Percentiles rank a stretch among this genome's conserved stretches.
These are phyloP conservation scores for Antechinus flavipes DNA, from an alignment of 2,113 vertebrate species.

Conservation along the genomic window DNA sequence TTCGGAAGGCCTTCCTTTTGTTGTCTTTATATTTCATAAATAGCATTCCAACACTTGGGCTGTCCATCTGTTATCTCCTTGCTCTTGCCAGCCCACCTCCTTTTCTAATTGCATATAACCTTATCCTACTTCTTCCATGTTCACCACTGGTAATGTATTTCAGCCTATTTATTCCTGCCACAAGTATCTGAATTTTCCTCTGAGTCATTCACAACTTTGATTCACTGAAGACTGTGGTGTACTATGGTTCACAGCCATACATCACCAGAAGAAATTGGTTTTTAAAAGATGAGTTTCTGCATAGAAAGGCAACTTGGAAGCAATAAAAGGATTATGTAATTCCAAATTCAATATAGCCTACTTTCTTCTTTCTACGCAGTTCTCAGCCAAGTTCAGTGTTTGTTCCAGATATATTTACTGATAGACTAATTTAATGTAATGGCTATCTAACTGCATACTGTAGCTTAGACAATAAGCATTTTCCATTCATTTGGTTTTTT, in stretches of 20 bases:
- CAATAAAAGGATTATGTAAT: neutral
- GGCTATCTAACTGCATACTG: neutral
- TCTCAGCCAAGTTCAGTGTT: neutral
- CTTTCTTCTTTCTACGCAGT: neutral
- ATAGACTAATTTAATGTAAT: neutral
- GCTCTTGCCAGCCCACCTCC: neutral
- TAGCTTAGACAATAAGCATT: neutral
- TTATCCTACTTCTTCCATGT: neutral
- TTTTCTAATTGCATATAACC: neutral
- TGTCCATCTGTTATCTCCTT: neutral
- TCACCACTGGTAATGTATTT: neutral
- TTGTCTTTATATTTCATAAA: neutral
- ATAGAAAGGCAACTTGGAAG: neutral
- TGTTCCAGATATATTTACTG: neutral
- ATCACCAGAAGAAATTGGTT: neutral
- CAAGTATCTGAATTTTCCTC: neutral
- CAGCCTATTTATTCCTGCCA: neutral
- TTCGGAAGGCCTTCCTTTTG: neutral
- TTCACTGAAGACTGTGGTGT: neutral
- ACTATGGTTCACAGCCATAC: neutral
- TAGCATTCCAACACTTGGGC: neutral
- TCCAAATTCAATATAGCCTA: neutral
- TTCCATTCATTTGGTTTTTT: neutral
- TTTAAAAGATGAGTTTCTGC: neutral
- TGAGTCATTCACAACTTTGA: neutral